Evolutionary conservation across 2,888 invertebrate species (phyloP), one percentile per base, ranked within the genome.

Genomic region (Zele albiditarsus): DNA sequence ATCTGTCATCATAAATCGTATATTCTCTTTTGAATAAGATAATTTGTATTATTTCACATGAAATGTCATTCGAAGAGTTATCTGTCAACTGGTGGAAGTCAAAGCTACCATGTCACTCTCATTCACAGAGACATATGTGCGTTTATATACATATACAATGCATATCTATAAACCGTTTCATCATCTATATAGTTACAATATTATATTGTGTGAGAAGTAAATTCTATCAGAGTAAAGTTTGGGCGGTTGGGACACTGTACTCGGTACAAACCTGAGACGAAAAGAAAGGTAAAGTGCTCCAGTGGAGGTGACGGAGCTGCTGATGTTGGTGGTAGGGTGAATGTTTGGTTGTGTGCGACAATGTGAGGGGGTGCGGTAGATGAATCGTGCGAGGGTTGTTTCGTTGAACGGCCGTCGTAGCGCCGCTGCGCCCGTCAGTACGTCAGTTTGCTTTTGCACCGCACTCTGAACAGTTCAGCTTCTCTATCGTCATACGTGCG

Each of bases 391-490:
- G 70, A 73, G 75, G 75, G 66, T 63, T 84, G 85, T 85, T 87
- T 84, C 84, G 73, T 67, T 72, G 79, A 80, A 80, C 80, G 81
- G 68, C 86, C 86, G 84, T 79, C 80, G 81, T 75, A 76, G 82
- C 81, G 85, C 82, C 82, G 84, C 86, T 86, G 86, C 84, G 74
- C 78, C 79, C 81, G 80, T 81, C 82, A 80, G 82, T 79, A 81
- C 83, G 83, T 83, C 87, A 87, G 87, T 87, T 82, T 81, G 84
- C 85, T 84, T 85, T 84, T 83, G 86, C 80, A 84, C 78, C 84
- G 87, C 86, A 86, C 76, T 76, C 72, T 73, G 78, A 82, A 81
- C 83, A 84, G 83, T 78, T 80, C 82, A 81, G 80, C 38, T 82
- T 80, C 77, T 71, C 53, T 53, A 49, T 60, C 46, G 72, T 25